Percentiles rank a stretch among this genome's conserved stretches.
These are phyloP conservation scores for Pelodiscus sinensis DNA, from an alignment of 2,113 vertebrate species.

Conservation along the genomic window DNA sequence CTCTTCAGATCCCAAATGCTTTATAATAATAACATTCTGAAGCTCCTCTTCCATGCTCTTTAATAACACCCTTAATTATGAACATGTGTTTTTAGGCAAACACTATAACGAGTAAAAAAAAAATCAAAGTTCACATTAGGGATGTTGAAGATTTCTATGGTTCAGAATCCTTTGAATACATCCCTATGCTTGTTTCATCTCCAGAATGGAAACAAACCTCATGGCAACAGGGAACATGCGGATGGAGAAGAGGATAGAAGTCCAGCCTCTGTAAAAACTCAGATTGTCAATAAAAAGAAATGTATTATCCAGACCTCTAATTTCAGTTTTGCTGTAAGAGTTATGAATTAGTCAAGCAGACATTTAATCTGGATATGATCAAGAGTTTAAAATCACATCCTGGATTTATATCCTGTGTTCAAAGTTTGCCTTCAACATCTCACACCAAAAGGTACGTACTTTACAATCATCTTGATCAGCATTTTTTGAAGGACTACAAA, in stretches of 20 bases:
- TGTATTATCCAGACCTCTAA: neutral
- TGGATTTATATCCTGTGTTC: neutral
- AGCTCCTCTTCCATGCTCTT: neutral
- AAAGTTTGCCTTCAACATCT: neutral
- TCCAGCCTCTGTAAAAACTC: neutral
- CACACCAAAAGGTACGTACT: neutral
- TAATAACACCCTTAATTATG: neutral
- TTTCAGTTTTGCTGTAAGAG: neutral
- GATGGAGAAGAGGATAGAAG: neutral
- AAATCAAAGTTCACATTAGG: neutral
- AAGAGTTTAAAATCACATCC: neutral
- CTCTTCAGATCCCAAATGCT: neutral
- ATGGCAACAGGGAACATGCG: neutral
- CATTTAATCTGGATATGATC: neutral
- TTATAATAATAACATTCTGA: neutral
- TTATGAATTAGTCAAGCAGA: neutral
- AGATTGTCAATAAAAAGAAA: neutral
- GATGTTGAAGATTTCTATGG: neutral
- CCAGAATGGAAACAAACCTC: neutral
- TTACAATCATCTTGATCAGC: neutral
- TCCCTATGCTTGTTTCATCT: neutral
- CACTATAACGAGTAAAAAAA: neutral
- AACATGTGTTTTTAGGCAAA: neutral
- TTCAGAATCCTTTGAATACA: neutral
- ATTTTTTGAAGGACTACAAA: neutral